Base-by-base conservation (phyloP, 2,888 invertebrate species). In the Callinectes sapidus region DNA sequence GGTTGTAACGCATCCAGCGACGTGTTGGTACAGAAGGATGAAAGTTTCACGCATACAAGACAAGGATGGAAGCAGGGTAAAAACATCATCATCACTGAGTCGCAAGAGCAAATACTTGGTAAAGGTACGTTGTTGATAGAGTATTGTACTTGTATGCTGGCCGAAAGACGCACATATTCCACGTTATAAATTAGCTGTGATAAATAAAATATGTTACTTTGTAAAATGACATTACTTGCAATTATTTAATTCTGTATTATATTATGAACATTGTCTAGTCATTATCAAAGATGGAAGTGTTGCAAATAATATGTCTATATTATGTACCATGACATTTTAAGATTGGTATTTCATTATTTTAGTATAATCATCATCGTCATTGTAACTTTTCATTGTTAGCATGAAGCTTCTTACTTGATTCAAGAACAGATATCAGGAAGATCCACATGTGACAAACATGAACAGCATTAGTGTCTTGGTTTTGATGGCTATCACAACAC, bases 261-360 rank as follows among this genome's bases (percentile, higher is more conserved):
- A 71, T 71, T 71, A 28, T 71, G 71, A 71, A n/a, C 71, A 28
- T 28, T 28, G 28, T 71, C 71, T 71, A 71, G 71, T 71, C 71
- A 71, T 61, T 61, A 61, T 61, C 61, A 61, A 61, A 61, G 18
- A 61, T 61, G 61, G 61, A 61, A 61, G 61, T 71, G 71, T 71
- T 71, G 71, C 8, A 23, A 28, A 28, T 10, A 28, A 28, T 28
- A 10, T 28, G n/a, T 71, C 1, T n/a, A 10, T 71, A 10, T 71
- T n/a, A 5, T n/a, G 13, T 71, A 71, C 71, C n/a, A 28, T 71
- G 71, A n/a, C 28, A 28, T 71, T 71, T 23, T 61, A 23, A 48
- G 48, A 71, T 71, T 71, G 71, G 1, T 71, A 71, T 71, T 71
- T n/a, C 8, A 10, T 48, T 48, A 48, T 48, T 48, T n/a, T n/a